phyloP scores from a whole-genome alignment of 1,140 invertebrate genomes.

The Zaprionus gabonicus region DNA sequence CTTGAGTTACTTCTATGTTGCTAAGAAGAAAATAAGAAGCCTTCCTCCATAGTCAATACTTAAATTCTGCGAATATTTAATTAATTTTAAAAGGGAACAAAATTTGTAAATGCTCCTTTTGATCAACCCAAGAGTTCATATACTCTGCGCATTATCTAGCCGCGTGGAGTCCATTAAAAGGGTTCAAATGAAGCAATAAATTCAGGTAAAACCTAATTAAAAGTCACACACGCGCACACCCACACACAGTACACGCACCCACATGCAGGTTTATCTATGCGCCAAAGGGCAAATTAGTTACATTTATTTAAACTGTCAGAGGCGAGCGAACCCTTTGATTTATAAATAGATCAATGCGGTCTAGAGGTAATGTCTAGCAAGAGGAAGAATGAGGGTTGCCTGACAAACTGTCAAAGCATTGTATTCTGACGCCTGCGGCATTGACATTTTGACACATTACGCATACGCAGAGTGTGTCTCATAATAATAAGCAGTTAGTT shows the following conservation, averaged over 20 bases:
- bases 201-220: conserved; percentile 45
- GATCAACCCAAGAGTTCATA: neutral
- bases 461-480: conserved; percentile 22
- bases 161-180: neutral
- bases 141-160: conserved; percentile 1
- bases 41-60: no score
- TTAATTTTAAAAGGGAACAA: no score
- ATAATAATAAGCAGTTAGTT: conserved; percentile 24
- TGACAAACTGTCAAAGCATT: conserved; percentile 24
- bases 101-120: neutral
- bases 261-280: neutral
- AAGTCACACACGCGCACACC: conserved; percentile 1
- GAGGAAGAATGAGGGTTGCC: neutral
- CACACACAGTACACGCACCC: neutral
- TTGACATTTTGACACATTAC: conserved; percentile 39
- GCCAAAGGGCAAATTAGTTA: conserved; percentile 27
- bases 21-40: no score
- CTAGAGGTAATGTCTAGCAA: neutral
- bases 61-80: no score
- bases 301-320: conserved; percentile 35
- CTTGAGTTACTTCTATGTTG: no score
- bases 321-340: conserved; percentile 30
- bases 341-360: conserved; percentile 33
- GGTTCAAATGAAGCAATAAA: conserved; percentile 17
- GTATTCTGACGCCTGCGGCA: conserved; percentile 13